These are phyloP conservation scores for Uria lomvia DNA, from an alignment of 2,113 vertebrate genomes.

Conservation along the genomic window DNA sequence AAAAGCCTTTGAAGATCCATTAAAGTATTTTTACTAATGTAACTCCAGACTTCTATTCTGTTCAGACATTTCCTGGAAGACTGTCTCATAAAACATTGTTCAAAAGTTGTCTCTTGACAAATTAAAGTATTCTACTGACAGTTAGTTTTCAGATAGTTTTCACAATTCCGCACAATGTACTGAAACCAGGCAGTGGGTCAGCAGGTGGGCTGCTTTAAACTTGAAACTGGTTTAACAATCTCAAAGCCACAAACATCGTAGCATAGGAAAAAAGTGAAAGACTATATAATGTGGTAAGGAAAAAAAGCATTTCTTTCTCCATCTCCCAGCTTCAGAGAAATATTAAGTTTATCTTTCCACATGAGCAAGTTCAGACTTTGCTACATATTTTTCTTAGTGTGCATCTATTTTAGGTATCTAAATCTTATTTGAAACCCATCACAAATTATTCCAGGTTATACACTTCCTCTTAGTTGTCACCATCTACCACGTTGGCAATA, in stretches of 20 bases:
- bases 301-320: not conserved
- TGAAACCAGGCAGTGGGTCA: not conserved
- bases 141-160: not conserved
- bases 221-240: not conserved
- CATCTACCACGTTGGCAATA: not conserved
- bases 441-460: not conserved
- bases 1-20: not conserved
- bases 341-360: not conserved
- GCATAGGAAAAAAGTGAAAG: not conserved
- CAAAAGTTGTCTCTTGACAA: not conserved
- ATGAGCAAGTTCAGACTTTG: not conserved
- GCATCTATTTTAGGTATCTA: not conserved
- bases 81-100: not conserved
- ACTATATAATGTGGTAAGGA: not conserved
- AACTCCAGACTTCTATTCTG: not conserved
- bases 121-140: not conserved
- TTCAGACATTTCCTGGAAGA: not conserved
- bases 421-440: not conserved
- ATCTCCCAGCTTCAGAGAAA: not conserved
- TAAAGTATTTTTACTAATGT: not conserved
- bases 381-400: not conserved
- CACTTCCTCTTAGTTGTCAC: not conserved
- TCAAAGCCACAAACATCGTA: not conserved
- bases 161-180: not conserved
- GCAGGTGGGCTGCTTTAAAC: not conserved